Percentiles rank a stretch among this genome's conserved stretches.
Evolutionary conservation across 1,140 invertebrate genomes (phyloP).

Genomic region (Sycophila sp.): DNA sequence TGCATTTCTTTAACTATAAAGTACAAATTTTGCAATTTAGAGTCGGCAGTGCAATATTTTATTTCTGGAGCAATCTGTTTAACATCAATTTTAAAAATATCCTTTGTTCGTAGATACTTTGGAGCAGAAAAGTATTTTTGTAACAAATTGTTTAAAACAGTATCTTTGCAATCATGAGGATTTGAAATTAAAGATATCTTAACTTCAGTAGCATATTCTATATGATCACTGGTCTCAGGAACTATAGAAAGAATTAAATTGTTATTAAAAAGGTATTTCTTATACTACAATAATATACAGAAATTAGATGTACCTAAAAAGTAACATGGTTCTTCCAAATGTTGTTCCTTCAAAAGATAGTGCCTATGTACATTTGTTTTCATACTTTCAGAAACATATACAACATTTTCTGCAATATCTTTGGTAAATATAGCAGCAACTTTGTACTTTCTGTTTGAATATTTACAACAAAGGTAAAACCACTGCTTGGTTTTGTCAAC

Average conservation of each 20-base stretch:
- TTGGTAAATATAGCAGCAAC: slow-evolving; percentile 57
- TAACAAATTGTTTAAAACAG: slow-evolving; percentile 62
- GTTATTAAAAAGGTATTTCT: not conserved
- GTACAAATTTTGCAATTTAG: slow-evolving; percentile 56
- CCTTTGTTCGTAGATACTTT: slow-evolving; percentile 65
- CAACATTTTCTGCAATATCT: slow-evolving; percentile 50
- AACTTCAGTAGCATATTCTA: slow-evolving; percentile 1
- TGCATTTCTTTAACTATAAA: slow-evolving; percentile 64
- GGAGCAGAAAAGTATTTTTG: slow-evolving; percentile 69
- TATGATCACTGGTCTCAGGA: slow-evolving; percentile 1
- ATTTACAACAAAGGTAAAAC: slow-evolving; percentile 51
- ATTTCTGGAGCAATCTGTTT: slow-evolving; percentile 63
- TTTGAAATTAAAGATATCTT: slow-evolving; percentile 31
- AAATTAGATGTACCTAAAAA: slow-evolving; percentile 43
- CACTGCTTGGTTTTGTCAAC: slow-evolving; percentile 36
- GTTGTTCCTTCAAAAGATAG: slow-evolving; percentile 36
- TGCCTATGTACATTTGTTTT: slow-evolving; percentile 63
- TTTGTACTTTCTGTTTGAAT: slow-evolving; percentile 53
- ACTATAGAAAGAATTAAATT: slow-evolving; percentile 13
- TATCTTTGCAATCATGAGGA: slow-evolving; percentile 30
- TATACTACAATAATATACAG: not conserved
- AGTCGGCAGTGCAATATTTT: slow-evolving; percentile 53
- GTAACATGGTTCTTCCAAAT: slow-evolving; percentile 33
- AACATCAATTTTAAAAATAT: slow-evolving; percentile 67
- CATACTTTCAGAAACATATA: slow-evolving; percentile 66